phyloP scores from a whole-genome alignment of 2,888 invertebrate genomes.

The Lasioglossum morio region DNA sequence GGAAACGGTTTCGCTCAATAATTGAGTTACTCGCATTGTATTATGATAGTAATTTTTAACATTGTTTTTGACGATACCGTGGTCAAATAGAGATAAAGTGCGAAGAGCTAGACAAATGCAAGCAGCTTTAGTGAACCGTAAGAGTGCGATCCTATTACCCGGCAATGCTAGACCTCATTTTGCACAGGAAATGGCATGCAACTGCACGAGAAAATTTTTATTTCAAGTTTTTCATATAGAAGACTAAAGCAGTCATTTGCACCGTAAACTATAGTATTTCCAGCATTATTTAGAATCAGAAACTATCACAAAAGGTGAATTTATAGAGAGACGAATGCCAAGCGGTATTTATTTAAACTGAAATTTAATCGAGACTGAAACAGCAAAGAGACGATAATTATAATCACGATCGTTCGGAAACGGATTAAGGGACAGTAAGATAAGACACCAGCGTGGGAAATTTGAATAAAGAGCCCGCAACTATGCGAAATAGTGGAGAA shows the following conservation, averaged over 20 bases:
- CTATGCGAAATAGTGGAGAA: not conserved
- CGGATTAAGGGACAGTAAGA: not conserved
- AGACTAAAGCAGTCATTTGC: too few relatives aligned
- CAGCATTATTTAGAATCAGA: too few relatives aligned
- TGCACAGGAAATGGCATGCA: not conserved
- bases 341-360: not conserved
- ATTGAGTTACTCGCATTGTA: too few relatives aligned
- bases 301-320: not conserved
- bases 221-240: not conserved
- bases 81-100: not conserved
- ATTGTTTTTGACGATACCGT: not conserved
- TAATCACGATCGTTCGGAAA: not conserved
- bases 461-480: not conserved
- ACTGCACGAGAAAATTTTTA: not conserved
- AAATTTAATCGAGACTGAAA: not conserved
- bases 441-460: not conserved
- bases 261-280: too few relatives aligned
- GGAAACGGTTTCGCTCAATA: too few relatives aligned
- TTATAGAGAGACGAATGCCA: not conserved
- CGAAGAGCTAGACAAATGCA: not conserved
- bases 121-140: not conserved
- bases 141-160: not conserved
- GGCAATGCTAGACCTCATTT: not conserved
- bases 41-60: too few relatives aligned
- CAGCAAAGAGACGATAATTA: not conserved